Conservation (phyloP, 2,888 invertebrate species). For the Tetragonisca angustula region DNA sequence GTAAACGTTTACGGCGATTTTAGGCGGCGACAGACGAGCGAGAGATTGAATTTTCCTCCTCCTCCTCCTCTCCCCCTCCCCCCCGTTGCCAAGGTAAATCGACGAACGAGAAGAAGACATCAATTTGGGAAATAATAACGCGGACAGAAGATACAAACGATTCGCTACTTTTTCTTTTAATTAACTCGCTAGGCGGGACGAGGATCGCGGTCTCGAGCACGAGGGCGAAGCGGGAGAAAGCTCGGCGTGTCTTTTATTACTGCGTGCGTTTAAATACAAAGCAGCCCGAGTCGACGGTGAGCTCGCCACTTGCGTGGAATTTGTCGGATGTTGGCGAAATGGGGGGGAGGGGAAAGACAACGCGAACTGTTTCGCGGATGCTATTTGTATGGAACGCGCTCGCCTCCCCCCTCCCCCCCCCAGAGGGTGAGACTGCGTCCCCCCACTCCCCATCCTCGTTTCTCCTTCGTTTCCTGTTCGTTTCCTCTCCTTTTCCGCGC, state of each 20-base stretch:
- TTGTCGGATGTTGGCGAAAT: conserved; percentile 66
- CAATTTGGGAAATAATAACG: conserved; percentile 25
- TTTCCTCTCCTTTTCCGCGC: conserved; percentile 32
- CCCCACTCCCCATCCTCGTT: background rate
- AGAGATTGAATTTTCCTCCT: conserved; percentile 11
- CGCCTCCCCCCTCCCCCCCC: too few relatives aligned
- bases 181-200: conserved; percentile 35
- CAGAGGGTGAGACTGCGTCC: too few relatives aligned
- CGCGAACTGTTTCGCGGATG: conserved; percentile 44
- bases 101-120: background rate
- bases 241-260: conserved; percentile 71
- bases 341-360: conserved; percentile 44
- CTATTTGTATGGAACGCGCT: conserved; percentile 28
- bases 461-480: conserved; percentile 5
- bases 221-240: conserved; percentile 28
- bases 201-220: background rate
- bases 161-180: conserved; percentile 1
- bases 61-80: too few relatives aligned
- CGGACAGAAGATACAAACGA: conserved; percentile 27
- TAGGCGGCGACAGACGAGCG: background rate
- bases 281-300: conserved; percentile 52
- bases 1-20: conserved; percentile 49
- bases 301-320: conserved; percentile 62
- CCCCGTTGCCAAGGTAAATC: conserved; percentile 26
- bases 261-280: conserved; percentile 73